phyloP scores from a whole-genome alignment of 2,113 vertebrate species.

The Pelobates fuscus region DNA sequence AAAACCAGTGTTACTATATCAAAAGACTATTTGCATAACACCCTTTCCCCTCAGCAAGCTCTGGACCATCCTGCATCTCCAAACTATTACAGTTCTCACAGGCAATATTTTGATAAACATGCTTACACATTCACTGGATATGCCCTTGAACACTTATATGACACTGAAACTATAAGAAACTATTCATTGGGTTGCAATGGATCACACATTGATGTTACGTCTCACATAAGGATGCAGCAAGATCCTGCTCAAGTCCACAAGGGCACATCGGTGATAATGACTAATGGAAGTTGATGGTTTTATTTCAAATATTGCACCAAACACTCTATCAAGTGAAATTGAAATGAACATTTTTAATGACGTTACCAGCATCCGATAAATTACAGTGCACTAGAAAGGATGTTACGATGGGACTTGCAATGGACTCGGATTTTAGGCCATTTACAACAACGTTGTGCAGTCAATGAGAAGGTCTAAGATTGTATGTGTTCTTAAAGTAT shows the following conservation, averaged over 20 bases:
- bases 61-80: constrained; percentile 77
- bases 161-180: constrained; percentile 85
- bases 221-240: constrained; percentile 87
- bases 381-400: constrained; percentile 65
- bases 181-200: constrained; percentile 86
- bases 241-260: constrained; percentile 89
- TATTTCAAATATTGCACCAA: constrained; percentile 61
- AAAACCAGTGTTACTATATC: constrained; percentile 76
- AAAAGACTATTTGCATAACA: constrained; percentile 88
- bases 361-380: constrained; percentile 67
- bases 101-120: constrained; percentile 92
- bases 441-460: constrained; percentile 51
- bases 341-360: constrained; percentile 65
- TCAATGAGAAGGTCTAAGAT: constrained; percentile 38
- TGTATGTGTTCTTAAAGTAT: constrained; percentile 13
- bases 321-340: constrained; percentile 59
- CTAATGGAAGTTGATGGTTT: constrained; percentile 89
- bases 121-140: constrained; percentile 90
- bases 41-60: constrained; percentile 80
- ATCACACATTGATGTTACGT: constrained; percentile 86
- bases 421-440: constrained; percentile 54
- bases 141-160: constrained; percentile 91
- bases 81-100: constrained; percentile 80
- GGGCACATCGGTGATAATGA: constrained; percentile 96
- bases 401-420: constrained; percentile 55